phyloP scores from a whole-genome alignment of 2,797 vertebrate species.

The Vireo griseus region DNA sequence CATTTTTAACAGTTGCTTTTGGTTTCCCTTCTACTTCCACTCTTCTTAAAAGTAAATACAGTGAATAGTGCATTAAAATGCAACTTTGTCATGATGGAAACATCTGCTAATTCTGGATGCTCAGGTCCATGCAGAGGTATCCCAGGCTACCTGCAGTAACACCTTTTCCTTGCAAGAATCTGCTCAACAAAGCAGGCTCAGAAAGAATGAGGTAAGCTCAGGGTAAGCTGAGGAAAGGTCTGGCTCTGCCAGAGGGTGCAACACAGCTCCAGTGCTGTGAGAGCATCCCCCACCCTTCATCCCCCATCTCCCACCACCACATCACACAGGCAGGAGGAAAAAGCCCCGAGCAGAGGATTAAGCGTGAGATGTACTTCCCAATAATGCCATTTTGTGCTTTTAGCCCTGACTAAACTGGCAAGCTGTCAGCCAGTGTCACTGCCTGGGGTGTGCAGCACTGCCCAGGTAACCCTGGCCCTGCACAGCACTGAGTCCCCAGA shows the following conservation, averaged over 20 bases:
- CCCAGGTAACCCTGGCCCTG: neutral
- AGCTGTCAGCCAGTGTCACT: neutral
- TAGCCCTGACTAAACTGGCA: neutral
- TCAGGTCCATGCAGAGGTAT: neutral
- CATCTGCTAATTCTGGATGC: neutral
- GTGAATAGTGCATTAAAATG: rapidly evolving
- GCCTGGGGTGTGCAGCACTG: neutral
- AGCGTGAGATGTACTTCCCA: neutral
- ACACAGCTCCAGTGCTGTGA: rapidly evolving
- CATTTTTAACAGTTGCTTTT: neutral
- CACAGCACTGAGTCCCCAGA: neutral
- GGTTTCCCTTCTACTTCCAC: neutral
- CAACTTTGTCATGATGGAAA: neutral
- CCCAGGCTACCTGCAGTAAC: neutral
- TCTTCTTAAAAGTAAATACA: neutral
- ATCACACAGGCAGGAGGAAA: neutral
- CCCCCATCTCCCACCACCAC: neutral
- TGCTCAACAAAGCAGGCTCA: neutral
- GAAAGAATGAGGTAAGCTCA: neutral
- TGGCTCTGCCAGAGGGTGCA: rapidly evolving
- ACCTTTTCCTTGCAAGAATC: neutral
- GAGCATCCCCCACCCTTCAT: neutral
- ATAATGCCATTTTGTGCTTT: neutral
- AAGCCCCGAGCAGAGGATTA: neutral
- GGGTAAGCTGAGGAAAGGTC: neutral